Evolutionary conservation across 2,113 vertebrate genomes (phyloP), one percentile per base, ranked within the genome.

Genomic region (Phyllostomus discolor): DNA sequence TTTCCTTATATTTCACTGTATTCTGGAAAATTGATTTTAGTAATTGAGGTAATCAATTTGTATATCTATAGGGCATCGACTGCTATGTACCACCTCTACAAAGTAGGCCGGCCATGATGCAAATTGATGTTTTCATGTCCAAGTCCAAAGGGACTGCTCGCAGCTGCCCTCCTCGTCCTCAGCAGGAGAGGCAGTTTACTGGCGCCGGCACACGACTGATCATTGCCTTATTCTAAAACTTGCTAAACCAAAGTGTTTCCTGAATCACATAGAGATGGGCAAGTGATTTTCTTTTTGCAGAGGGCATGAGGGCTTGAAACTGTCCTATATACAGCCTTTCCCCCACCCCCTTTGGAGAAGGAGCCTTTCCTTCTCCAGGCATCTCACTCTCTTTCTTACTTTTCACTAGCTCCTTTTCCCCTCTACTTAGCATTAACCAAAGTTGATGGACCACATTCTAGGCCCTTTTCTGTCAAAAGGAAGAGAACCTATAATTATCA

Each of bases 11-110:
- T 52, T 94, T 83, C 73, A 90, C 10, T 95, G 26, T 41, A 78
- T 90, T 85, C 78, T 70, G 26, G 10, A 84, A 96, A 95, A 96
- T 33, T 52, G 50, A 62, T 94, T 93, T 94, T 92, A 75, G 62
- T 91, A 73, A 96, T 90, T 97, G 88, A 86, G 92, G 41, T 75
- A 41, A 93, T 96, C 72, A 79, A 79, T 92, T 69, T 88, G 72
- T 88, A 0, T 86, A 86, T 93, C 38, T 67, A 54, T 84, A 79
- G 50, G 91, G 46, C 43, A 90, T 57, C 2, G 10, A 85, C 59
- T 84, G 35, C 43, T 75, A 69, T 94, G 28, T 80, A 73, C 26
- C 59, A 59, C 26, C 4, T 64, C 48, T 38, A n/a, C 70, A 67
- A 86, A 69, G 50, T 54, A 84, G 75, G 1, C 54, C 64, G 64